These are phyloP conservation scores for Babylonia areolata DNA, from an alignment of 1,140 invertebrate species.

Conservation along the genomic window DNA sequence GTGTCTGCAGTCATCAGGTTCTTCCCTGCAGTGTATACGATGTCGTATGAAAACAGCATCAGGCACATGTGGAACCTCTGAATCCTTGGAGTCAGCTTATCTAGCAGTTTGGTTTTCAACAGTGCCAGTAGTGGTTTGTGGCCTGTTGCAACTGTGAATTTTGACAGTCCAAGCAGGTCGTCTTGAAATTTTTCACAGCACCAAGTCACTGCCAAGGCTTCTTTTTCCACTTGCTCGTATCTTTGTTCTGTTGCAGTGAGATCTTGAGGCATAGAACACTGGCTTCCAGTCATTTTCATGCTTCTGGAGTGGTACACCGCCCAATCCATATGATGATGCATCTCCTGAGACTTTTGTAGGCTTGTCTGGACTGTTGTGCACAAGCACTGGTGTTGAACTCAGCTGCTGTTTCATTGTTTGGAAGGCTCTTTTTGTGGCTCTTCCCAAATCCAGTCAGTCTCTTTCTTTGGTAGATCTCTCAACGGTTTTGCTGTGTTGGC, in stretches of 20 bases:
- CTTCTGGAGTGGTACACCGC: background rate
- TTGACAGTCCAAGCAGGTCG: constrained; percentile 6
- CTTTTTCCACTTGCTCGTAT: constrained; percentile 27
- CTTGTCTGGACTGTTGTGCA: background rate
- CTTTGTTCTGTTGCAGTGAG: constrained; percentile 20
- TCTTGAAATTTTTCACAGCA: constrained; percentile 25
- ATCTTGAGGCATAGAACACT: constrained; percentile 19
- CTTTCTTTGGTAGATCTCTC: background rate
- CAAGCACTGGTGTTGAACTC: background rate
- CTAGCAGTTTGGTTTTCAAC: constrained; percentile 20
- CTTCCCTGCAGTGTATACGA: constrained; percentile 22
- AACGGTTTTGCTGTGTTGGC: background rate
- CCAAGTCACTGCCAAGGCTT: constrained; percentile 21
- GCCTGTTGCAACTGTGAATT: constrained; percentile 34
- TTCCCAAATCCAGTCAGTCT: background rate
- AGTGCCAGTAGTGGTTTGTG: constrained; percentile 33
- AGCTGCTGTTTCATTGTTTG: background rate
- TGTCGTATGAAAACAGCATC: constrained; percentile 26
- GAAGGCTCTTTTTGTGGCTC: background rate
- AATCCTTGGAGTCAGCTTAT: constrained; percentile 29
- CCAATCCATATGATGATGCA: background rate
- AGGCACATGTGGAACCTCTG: constrained; percentile 27
- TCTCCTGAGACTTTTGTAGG: background rate
- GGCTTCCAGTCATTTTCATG: constrained; percentile 8
- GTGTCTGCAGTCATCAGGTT: constrained; percentile 36